These are phyloP conservation scores for Clarias macrocephalus DNA, from an alignment of 2,113 vertebrate genomes.

Conservation along the genomic window DNA sequence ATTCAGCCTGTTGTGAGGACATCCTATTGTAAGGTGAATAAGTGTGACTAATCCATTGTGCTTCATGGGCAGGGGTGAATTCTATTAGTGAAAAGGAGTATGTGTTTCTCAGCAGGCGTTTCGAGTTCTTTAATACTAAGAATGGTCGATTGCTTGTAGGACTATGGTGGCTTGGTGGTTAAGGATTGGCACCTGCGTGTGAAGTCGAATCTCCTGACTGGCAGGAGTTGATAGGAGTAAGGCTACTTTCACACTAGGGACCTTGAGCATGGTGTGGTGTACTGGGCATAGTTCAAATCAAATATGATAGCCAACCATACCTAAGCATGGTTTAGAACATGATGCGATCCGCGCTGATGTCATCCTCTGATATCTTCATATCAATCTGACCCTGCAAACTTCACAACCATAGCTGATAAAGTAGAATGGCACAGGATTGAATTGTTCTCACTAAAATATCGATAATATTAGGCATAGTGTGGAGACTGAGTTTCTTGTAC, in stretches of 20 bases:
- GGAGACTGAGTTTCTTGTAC: too few species aligned
- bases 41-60: neutral
- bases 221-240: neutral
- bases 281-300: neutral
- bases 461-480: too few species aligned
- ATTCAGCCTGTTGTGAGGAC: constrained; percentile 7
- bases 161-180: neutral
- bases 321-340: too few species aligned
- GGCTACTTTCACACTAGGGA: neutral
- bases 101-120: constrained; percentile 2
- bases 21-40: constrained; percentile 14
- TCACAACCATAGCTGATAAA: too few species aligned
- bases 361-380: too few species aligned
- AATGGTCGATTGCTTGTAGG: neutral
- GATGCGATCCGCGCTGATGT: too few species aligned
- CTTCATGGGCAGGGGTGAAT: neutral
- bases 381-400: too few species aligned
- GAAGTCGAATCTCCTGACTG: neutral
- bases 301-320: too few species aligned
- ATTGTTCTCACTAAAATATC: too few species aligned
- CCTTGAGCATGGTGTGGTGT: too few species aligned
- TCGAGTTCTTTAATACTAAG: neutral
- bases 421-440: too few species aligned
- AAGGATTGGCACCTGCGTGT: neutral
- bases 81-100: neutral